Conservation (phyloP, 2,888 invertebrate species). For the Cyrtodaria siliqua region DNA sequence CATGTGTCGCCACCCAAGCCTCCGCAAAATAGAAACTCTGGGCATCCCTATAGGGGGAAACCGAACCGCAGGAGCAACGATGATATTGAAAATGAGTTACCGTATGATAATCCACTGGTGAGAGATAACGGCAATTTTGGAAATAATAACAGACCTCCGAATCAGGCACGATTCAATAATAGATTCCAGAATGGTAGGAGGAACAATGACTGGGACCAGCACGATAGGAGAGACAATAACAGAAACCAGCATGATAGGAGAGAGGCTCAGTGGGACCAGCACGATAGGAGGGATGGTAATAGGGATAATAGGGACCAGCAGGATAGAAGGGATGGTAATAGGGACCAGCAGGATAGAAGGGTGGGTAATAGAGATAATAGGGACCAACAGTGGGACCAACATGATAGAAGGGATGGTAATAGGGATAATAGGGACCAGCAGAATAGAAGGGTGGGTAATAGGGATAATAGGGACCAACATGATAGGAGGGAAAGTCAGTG, state of each 20-base stretch:
- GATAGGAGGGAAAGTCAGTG: background rate
- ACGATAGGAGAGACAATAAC: constrained; percentile 7
- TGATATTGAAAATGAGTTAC: constrained; percentile 20
- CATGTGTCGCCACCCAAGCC: constrained; percentile 18
- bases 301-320: constrained; percentile 17
- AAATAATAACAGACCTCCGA: constrained; percentile 2
- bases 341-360: background rate
- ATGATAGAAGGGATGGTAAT: background rate
- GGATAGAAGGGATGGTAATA: constrained; percentile 2
- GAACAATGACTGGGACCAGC: constrained; percentile 49
- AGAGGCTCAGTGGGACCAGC: background rate
- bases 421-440: background rate
- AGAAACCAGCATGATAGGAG: background rate
- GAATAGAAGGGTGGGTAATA: background rate
- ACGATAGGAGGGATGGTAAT: background rate
- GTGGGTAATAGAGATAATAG: constrained; percentile 9
- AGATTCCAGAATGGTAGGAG: background rate
- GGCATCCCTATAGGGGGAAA: background rate
- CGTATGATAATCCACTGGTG: constrained; percentile 30
- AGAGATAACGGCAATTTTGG: background rate
- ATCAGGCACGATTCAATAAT: constrained; percentile 3
- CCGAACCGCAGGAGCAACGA: constrained; percentile 30
- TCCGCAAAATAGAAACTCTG: constrained; percentile 31
- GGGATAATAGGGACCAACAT: background rate
- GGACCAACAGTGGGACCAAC: constrained; percentile 16